Percentiles rank a stretch among this genome's conserved stretches.
Evolutionary conservation across 2,113 vertebrate genomes (phyloP).

Genomic region (Ailurus styani): DNA sequence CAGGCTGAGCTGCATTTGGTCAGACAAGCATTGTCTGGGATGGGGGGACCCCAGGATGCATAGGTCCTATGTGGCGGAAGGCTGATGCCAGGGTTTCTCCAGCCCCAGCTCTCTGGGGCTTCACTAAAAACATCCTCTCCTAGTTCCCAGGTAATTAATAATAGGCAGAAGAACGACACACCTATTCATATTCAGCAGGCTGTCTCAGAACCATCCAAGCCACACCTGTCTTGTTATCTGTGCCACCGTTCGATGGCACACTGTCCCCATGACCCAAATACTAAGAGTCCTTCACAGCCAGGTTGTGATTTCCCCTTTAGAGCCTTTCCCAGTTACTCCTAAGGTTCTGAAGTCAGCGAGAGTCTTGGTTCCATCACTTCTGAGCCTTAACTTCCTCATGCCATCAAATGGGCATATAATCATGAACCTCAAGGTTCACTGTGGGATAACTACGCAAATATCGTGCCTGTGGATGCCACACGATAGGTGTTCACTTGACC

Average conservation of each 20-base stretch:
- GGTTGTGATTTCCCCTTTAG: neutral
- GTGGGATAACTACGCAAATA: neutral
- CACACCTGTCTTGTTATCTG: neutral
- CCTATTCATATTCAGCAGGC: neutral
- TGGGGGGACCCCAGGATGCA: neutral
- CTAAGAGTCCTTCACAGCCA: neutral
- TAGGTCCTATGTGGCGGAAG: neutral
- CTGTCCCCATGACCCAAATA: neutral
- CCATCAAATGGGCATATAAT: neutral
- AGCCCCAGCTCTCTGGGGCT: neutral
- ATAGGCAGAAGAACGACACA: neutral
- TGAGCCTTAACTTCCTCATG: neutral
- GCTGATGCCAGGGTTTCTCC: neutral
- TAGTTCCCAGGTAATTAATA: constrained; percentile 7
- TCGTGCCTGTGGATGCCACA: neutral
- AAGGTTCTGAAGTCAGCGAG: neutral
- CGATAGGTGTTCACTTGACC: neutral
- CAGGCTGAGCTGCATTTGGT: neutral
- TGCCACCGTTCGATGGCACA: neutral
- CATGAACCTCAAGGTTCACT: neutral
- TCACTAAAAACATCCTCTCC: constrained; percentile 4
- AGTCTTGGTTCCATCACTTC: neutral
- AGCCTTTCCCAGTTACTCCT: neutral
- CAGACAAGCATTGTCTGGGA: neutral
- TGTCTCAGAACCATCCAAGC: neutral